These are phyloP conservation scores for Nyctalus aviator DNA, from an alignment of 2,797 vertebrate genomes.

Conservation along the genomic window DNA sequence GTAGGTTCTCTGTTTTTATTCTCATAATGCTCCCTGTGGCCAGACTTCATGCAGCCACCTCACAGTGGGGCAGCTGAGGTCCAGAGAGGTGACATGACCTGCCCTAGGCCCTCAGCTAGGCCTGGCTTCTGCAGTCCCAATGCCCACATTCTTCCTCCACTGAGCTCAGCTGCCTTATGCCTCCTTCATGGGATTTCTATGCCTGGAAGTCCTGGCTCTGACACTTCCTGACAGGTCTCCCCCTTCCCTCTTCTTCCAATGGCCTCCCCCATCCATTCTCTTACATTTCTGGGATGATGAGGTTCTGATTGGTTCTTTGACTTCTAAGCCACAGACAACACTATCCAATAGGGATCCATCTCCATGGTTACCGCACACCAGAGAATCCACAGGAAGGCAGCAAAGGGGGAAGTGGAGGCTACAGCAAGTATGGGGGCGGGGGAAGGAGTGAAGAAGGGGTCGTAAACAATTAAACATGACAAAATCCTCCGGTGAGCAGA, in stretches of 20 bases:
- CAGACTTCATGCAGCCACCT: accelerated
- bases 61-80: neutral
- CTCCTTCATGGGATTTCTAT: neutral
- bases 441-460: neutral
- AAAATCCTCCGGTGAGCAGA: conserved; percentile 59
- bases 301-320: conserved; percentile 42
- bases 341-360: conserved; percentile 44
- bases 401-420: neutral
- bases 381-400: conserved; percentile 34
- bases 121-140: too few species aligned
- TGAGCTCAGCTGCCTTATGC: accelerated
- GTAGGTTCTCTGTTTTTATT: neutral
- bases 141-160: accelerated
- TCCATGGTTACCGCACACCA: conserved; percentile 65
- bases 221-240: neutral
- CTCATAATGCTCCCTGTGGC: too few species aligned
- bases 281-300: neutral
- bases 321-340: conserved; percentile 53
- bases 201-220: neutral
- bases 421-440: neutral
- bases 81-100: neutral
- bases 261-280: neutral
- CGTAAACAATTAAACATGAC: conserved; percentile 68
- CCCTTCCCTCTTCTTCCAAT: neutral
- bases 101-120: neutral